A percentile compares a stretch with the other conserved stretches of the same genome.
Conservation (phyloP, 2,113 vertebrate genomes). For the Dryoscopus gambensis region DNA sequence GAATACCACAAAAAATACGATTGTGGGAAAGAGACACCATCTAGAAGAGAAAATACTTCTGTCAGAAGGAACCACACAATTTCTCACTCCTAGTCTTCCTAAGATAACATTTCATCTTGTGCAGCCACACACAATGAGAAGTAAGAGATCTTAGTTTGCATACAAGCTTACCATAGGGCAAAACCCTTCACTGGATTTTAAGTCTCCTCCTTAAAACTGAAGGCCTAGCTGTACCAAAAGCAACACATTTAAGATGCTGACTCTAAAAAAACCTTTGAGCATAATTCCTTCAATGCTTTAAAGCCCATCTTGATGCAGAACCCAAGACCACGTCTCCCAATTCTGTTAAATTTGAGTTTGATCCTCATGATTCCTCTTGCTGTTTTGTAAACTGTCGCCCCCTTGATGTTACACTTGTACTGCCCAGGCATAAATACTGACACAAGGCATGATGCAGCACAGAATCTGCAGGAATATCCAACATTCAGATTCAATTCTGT, state of each 20-base stretch:
- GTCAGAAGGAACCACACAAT: background rate
- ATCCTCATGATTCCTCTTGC: background rate
- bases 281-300: background rate
- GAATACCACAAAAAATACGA: background rate
- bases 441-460: background rate
- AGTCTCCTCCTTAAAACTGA: background rate
- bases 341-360: background rate
- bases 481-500: background rate
- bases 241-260: background rate
- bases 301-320: background rate
- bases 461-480: background rate
- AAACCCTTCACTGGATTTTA: background rate
- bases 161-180: background rate
- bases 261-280: background rate
- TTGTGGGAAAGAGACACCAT: background rate
- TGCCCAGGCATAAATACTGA: background rate
- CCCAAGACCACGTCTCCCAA: fast-evolving
- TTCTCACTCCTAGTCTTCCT: background rate
- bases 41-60: background rate
- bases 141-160: background rate
- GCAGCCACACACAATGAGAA: background rate
- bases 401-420: background rate
- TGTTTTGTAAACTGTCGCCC: background rate
- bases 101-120: background rate
- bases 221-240: background rate